Evolutionary conservation across 2,113 vertebrate genomes (phyloP), one percentile per base, ranked within the genome.

Genomic region (Notarius quadriscutis): DNA sequence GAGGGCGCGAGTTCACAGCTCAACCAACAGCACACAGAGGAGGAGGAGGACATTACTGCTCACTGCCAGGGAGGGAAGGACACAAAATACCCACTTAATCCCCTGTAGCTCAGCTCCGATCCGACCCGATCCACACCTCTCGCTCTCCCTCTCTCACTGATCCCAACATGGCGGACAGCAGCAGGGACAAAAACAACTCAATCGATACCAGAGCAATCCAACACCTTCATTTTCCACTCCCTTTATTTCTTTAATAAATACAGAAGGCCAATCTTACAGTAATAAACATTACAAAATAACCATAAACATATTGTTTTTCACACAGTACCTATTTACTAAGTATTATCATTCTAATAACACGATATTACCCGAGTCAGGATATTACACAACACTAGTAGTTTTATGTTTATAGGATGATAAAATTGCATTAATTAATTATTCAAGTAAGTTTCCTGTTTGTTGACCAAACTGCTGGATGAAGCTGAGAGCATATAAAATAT

Each of bases 141-240:
- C 67, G 89, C 92, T 89, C 92, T 92, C 91, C 90, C 57, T 34
- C 58, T 50, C 72, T 34, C 84, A 82, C 88, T 91, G 89, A 90
- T 17, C 88, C 90, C 89, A 92, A 97, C 95, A 97, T 97, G 96
- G 96, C 96, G 96, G 95, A 92, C 87, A 63, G 81, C 90, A 89
- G 92, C 88, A 87, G 91, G 86, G 91, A 88, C 91, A 94, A 94
- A 93, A 94, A 93, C 93, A 94, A 92, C 91, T 74, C 91, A 94
- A 95, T 95, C 74, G 91, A 95, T 88, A 78, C 4, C 93, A 93
- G 93, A 96, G 78, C 91, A 84, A 93, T 93, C 79, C 89, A 93
- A 77, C 57, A 55, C 84, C 34, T 34, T 34, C 34, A 34, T 34
- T 34, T 34, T 34, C 34, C 34, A 34, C 34, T 34, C 34, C 34